Base-by-base conservation (phyloP, 2,113 vertebrate species). In the Microtus montanus region DNA sequence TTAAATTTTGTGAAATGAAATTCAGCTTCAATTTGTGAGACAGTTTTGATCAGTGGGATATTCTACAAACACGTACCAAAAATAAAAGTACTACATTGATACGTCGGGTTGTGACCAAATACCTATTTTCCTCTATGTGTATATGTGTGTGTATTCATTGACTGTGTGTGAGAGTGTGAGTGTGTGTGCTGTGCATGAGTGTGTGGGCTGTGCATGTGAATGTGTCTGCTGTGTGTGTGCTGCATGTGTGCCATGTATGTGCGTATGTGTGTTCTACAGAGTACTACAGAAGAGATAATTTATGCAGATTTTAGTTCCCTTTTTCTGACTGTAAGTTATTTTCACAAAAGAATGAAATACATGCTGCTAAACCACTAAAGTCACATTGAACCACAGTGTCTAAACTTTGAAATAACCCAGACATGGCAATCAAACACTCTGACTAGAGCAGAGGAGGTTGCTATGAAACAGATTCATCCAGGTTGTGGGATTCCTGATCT, bases 1-100 rank as follows among this genome's bases (percentile, higher is more conserved):
- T 83, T 87, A 7, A 47, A 44, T 61, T 44, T 66, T 93, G 82
- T 89, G 44, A 97, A 44, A 28, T 87, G 38, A 94, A 93, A 66
- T 86, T 61, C 86, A 91, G 10, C 20, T 93, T 83, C 64, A 78
- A 74, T 86, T 66, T 82, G 44, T 86, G 22, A 90, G 4, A 64
- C 71, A 58, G 74, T 28, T 74, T 35, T 52, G 9, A 78, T 82
- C 52, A 78, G 4, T 83, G 66, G 20, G 38, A 30, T 73, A 84
- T 89, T 79, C 38, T 71, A 10, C 17, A 78, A 93, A 52, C 41
- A 41, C 28, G 84, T 88, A 70, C 84, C 17, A 54, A 71, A 92
- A 90, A 87, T 77, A 54, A 73, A 75, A 58, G 20, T 38, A 54
- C 20, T 41, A 24, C 58, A n/a, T 17, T 38, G 20, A 71, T 91